phyloP scores from a whole-genome alignment of 1,140 invertebrate genomes.

The Rhagoletis pomonella region DNA sequence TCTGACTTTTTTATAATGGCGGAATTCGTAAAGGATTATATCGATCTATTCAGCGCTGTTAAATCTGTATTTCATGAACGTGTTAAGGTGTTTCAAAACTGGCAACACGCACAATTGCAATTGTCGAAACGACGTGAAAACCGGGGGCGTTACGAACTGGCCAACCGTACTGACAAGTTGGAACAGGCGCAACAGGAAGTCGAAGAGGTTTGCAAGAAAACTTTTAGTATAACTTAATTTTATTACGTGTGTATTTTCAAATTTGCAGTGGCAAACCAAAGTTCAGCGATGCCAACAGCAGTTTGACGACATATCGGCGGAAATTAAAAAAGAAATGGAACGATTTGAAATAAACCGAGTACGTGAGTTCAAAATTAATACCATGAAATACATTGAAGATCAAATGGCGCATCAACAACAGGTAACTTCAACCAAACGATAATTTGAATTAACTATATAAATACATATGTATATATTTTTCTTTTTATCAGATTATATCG shows the following conservation, averaged over 20 bases:
- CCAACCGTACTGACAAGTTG: constrained; percentile 91
- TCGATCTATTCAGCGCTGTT: constrained; percentile 92
- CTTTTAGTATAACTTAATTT: background rate
- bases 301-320: constrained; percentile 96
- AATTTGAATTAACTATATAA: background rate
- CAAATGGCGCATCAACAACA: constrained; percentile 97
- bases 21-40: constrained; percentile 97
- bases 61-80: constrained; percentile 99
- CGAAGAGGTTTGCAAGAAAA: constrained; percentile 81
- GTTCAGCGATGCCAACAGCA: constrained; percentile 97
- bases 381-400: constrained; percentile 94
- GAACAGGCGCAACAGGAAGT: constrained; percentile 93
- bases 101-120: constrained; percentile 97
- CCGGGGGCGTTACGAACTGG: constrained; percentile 93
- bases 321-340: constrained; percentile 97
- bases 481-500: constrained; percentile 86
- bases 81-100: constrained; percentile 97
- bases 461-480: background rate
- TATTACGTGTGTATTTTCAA: background rate
- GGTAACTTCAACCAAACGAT: constrained; percentile 75
- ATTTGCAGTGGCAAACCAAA: constrained; percentile 91
- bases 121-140: constrained; percentile 95
- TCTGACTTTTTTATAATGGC: constrained; percentile 95
- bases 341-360: constrained; percentile 92
- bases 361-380: constrained; percentile 91